A percentile compares a stretch with the other conserved stretches of the same genome.
Conservation (phyloP, 2,797 vertebrate genomes). For the Ficedula albicollis region DNA sequence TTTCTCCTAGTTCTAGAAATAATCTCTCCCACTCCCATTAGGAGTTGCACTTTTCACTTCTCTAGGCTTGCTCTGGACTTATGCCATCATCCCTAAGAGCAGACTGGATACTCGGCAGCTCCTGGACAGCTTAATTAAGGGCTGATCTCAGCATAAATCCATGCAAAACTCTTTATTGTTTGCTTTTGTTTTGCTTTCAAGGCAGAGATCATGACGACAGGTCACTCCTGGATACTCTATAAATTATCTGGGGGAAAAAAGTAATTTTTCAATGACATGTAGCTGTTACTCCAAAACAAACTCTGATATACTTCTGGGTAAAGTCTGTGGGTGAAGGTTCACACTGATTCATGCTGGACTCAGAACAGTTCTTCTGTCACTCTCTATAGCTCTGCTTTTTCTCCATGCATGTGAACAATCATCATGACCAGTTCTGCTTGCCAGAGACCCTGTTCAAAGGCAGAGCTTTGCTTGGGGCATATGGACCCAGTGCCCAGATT, state of each 20-base stretch:
- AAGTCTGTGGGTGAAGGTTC: neutral
- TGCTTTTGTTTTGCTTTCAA: constrained; percentile 54
- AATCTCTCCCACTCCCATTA: neutral
- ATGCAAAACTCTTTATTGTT: constrained; percentile 23
- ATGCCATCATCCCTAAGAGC: neutral
- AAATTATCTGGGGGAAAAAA: constrained; percentile 7
- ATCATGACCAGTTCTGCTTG: neutral
- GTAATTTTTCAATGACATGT: constrained; percentile 37
- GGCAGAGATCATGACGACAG: neutral
- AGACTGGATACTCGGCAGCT: neutral
- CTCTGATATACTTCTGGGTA: constrained; percentile 21
- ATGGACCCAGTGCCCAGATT: neutral
- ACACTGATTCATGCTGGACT: neutral
- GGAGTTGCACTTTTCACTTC: neutral
- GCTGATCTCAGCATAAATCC: constrained; percentile 43
- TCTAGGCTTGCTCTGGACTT: neutral
- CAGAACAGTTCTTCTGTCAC: neutral
- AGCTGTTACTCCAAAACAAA: constrained; percentile 41
- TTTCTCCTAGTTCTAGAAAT: neutral
- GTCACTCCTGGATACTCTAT: constrained; percentile 14
- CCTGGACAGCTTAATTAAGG: constrained; percentile 40
- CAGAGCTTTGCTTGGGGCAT: neutral
- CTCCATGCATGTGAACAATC: neutral
- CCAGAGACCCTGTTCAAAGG: neutral
- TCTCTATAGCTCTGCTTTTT: neutral